Evolutionary conservation across 2,888 invertebrate genomes (phyloP).

Genomic region (Atrina japonica): DNA sequence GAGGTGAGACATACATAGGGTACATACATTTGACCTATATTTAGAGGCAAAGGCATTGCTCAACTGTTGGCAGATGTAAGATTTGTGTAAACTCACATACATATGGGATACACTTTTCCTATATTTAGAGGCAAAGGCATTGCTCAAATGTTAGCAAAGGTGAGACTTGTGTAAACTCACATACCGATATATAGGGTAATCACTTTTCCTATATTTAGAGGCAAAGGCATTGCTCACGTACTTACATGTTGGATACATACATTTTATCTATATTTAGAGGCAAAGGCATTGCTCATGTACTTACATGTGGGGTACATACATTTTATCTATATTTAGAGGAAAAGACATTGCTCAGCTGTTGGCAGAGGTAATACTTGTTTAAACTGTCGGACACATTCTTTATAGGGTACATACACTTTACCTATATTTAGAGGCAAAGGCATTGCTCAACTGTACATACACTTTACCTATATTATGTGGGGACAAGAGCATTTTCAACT

Average conservation of each 20-base stretch:
- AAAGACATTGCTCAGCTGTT: constrained; percentile 87
- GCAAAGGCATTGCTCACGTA: constrained; percentile 87
- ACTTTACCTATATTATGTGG: constrained; percentile 86
- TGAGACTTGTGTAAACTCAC: constrained; percentile 79
- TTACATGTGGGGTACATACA: constrained; percentile 86
- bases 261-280: constrained; percentile 87
- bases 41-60: constrained; percentile 87
- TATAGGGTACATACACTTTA: constrained; percentile 87
- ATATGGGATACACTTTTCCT: constrained; percentile 85
- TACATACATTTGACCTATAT: constrained; percentile 86
- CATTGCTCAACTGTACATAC: constrained; percentile 86
- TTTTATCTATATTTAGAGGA: constrained; percentile 86
- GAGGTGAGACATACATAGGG: constrained; percentile 83
- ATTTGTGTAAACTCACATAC: too few species aligned
- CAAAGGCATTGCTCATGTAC: constrained; percentile 86
- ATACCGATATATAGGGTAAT: constrained; percentile 79
- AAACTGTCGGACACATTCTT: constrained; percentile 59
- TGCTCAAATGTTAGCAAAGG: constrained; percentile 87
- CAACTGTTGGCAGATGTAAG: constrained; percentile 87
- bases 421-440: constrained; percentile 86
- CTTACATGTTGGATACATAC: constrained; percentile 85
- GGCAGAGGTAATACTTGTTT: constrained; percentile 87
- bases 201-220: constrained; percentile 86
- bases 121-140: constrained; percentile 86
- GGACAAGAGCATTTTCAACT: constrained; percentile 87